These are phyloP conservation scores for Chloebia gouldiae DNA, from an alignment of 2,113 vertebrate species.

Conservation along the genomic window DNA sequence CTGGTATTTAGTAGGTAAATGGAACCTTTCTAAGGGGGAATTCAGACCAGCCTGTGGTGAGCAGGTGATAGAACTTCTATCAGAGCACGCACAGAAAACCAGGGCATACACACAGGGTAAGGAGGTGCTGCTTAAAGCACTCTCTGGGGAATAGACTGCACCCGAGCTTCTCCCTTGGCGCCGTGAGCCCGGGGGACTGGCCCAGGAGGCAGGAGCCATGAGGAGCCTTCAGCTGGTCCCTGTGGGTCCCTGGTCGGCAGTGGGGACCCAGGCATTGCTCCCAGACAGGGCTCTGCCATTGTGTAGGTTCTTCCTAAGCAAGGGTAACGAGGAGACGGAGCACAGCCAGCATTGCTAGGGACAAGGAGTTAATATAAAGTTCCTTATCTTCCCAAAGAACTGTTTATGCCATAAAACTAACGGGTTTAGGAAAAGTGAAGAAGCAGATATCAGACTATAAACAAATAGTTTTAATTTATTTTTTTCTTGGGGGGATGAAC, in stretches of 20 bases:
- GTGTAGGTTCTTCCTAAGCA: not conserved
- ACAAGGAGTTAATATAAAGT: not conserved
- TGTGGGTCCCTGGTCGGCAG: not conserved
- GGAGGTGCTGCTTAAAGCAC: not conserved
- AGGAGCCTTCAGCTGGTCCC: not conserved
- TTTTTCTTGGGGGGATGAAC: not conserved
- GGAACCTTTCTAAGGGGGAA: not conserved
- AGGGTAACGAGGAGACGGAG: fast-evolving
- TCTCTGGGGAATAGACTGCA: not conserved
- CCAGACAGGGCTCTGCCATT: not conserved
- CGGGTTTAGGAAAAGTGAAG: not conserved
- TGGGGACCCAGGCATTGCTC: not conserved
- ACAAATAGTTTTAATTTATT: not conserved
- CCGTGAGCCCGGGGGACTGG: fast-evolving
- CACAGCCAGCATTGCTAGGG: not conserved
- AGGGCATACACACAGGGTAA: not conserved
- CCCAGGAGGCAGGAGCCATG: not conserved
- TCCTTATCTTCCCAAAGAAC: not conserved
- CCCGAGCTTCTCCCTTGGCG: not conserved
- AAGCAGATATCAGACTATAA: not conserved
- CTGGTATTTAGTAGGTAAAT: not conserved
- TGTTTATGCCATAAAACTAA: not conserved
- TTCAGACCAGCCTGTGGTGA: not conserved
- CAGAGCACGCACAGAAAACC: not conserved
- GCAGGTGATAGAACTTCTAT: not conserved